Evolutionary conservation across 1,140 invertebrate genomes (phyloP).

Genomic region (Armadillidium nasatum): DNA sequence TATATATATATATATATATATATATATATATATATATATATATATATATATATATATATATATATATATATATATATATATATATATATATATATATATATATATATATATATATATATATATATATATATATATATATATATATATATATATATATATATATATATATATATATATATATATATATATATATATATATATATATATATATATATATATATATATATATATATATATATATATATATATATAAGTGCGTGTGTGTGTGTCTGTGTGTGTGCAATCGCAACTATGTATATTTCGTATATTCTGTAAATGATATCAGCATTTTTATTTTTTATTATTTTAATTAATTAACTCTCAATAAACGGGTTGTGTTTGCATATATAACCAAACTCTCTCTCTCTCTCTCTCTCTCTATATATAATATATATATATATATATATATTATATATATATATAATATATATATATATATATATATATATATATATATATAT

Average conservation of each 20-base stretch:
- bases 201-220: too few relatives aligned
- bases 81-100: background rate
- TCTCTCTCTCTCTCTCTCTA: too few relatives aligned
- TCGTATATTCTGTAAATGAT: background rate
- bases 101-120: too few relatives aligned
- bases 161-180: too few relatives aligned
- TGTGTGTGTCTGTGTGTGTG: background rate
- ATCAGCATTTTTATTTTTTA: background rate
- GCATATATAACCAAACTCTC: background rate
- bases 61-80: background rate
- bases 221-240: background rate
- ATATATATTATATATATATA: background rate
- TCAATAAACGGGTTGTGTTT: background rate
- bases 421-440: conserved; percentile 10
- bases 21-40: background rate
- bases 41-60: too few relatives aligned
- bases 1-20: background rate
- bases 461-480: background rate
- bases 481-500: background rate
- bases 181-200: too few relatives aligned
- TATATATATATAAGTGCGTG: background rate
- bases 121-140: too few relatives aligned
- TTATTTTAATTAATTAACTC: too few relatives aligned
- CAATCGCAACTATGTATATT: too few relatives aligned
- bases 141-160: too few relatives aligned